Evolutionary conservation across 35 echinoderm and acorn worm genomes (phyloP).

Genomic region (Heliocidaris erythrogramma): DNA sequence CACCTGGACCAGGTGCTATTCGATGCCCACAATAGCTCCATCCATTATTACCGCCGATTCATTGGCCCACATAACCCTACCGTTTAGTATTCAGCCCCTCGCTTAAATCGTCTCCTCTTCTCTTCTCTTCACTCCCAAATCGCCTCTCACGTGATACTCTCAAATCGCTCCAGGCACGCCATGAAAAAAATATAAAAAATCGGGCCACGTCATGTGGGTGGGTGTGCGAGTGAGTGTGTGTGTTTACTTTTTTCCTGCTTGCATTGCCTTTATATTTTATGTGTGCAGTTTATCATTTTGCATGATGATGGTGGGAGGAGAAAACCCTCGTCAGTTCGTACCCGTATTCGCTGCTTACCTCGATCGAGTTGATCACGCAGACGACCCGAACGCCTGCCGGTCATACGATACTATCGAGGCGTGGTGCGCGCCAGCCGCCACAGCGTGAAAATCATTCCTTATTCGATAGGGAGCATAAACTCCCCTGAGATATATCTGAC

Average conservation of each 20-base stretch:
- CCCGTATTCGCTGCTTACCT: neutral
- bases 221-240: neutral
- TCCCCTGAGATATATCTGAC: slow-evolving; percentile 51
- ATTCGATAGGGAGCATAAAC: slow-evolving; percentile 50
- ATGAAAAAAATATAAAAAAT: neutral
- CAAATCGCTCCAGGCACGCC: slow-evolving; percentile 11
- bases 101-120: slow-evolving; percentile 14
- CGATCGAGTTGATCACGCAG: neutral
- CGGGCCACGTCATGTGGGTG: slow-evolving; percentile 21
- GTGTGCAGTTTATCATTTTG: neutral
- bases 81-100: slow-evolving; percentile 42
- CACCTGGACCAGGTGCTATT: slow-evolving; percentile 34
- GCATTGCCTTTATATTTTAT: neutral
- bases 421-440: slow-evolving; percentile 35
- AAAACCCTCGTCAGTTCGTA: neutral
- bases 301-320: neutral
- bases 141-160: neutral
- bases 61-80: slow-evolving; percentile 44
- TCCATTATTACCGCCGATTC: slow-evolving; percentile 23
- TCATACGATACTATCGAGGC: slow-evolving; percentile 36
- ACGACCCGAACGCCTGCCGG: slow-evolving; percentile 27
- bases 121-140: neutral
- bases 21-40: slow-evolving; percentile 28
- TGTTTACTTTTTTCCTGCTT: neutral
- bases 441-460: slow-evolving; percentile 34